phyloP scores from a whole-genome alignment of 2,113 vertebrate species.

The Heterocephalus glaber region DNA sequence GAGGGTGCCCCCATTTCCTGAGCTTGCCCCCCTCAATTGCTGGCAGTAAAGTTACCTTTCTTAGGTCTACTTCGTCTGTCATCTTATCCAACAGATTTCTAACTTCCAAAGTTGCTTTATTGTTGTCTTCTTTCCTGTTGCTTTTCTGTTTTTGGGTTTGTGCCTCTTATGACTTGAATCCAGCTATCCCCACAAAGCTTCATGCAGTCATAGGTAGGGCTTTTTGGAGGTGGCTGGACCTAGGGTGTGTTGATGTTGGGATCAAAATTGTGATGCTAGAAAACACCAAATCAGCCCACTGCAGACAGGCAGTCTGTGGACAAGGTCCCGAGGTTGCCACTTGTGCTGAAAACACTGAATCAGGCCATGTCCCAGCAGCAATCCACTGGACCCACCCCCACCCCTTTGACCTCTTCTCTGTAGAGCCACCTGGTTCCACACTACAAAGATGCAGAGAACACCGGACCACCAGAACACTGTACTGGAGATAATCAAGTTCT shows the following conservation, averaged over 20 bases:
- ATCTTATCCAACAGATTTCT: neutral
- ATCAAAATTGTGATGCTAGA: neutral
- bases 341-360: too few relatives aligned
- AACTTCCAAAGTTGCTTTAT: neutral
- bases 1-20: neutral
- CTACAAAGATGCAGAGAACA: too few relatives aligned
- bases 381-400: too few relatives aligned
- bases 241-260: neutral
- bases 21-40: neutral
- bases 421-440: too few relatives aligned
- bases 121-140: neutral
- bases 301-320: too few relatives aligned
- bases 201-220: neutral
- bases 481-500: too few relatives aligned
- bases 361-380: too few relatives aligned
- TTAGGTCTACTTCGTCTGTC: neutral
- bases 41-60: neutral
- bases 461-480: too few relatives aligned
- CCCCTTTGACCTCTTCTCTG: too few relatives aligned
- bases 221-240: neutral
- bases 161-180: neutral
- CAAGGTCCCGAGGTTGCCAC: too few relatives aligned
- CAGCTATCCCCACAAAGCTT: neutral
- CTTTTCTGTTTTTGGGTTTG: neutral
- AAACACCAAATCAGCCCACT: too few relatives aligned